Base-by-base conservation (phyloP, 2,888 invertebrate genomes). In the Eumerus sabulonum region DNA sequence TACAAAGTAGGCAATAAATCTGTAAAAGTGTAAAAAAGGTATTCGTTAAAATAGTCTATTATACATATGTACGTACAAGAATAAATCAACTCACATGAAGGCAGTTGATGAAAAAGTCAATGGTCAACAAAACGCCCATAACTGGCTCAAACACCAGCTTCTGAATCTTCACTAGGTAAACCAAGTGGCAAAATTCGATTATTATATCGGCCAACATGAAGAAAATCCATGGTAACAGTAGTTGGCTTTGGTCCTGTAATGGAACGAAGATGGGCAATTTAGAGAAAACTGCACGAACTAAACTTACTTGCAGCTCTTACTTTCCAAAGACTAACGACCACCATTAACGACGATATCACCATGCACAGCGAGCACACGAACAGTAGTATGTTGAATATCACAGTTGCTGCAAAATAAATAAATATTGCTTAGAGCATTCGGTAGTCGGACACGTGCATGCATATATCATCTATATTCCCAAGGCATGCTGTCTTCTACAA, bases 1-100 rank as follows among this genome's bases (percentile, higher is more conserved):
- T 96, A 90, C 96, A 96, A 70, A 96, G 90, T 87, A 95, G 90
- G 81, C 94, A 93, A 88, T 96, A 96, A 40, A 94, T 90, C 96
- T 96, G 90, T 51, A 89, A 74, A 45, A 63, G 44, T 96, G 90
- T 50, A 89, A 70, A 47, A 57, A 44, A 67, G 38, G 68, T 14
- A 27, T 27, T 57, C 11, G 16, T 18, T 4, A 45, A n/a, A 9
- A 42, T 9, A 4, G 9, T 12, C 42, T 45, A 50, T 40, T 19
- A 48, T 57, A 62, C 73, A 44, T 13, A 36, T 42, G 35, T 18
- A 56, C 11, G 11, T n/a, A n/a, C 27, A 44, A 44, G 9, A 17
- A n/a, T 0, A 38, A 45, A 1, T 1, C 1, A 1, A 93, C 95
- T 94, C 90, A 95, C 95, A 88, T 95, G 94, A 82, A 95, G 88